phyloP scores from a whole-genome alignment of 1,140 invertebrate genomes.

The Araneus ventricosus region DNA sequence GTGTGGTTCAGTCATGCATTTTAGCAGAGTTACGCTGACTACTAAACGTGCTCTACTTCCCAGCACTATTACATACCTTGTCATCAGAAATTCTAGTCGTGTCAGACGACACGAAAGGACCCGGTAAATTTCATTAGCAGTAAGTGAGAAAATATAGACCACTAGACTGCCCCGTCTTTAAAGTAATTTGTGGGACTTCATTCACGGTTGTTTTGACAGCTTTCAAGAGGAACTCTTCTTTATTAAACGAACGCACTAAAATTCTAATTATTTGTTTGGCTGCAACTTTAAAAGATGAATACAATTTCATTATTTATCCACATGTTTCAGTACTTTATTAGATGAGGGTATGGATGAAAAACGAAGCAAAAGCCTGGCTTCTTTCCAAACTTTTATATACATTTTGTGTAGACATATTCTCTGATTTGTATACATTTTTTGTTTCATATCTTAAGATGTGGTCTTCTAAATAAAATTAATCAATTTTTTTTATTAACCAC shows the following conservation, averaged over 20 bases:
- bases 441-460: not conserved
- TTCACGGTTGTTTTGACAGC: conserved; percentile 26
- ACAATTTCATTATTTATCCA: not conserved
- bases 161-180: not conserved
- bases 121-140: conserved; percentile 20
- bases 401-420: not conserved
- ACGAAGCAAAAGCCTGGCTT: not conserved
- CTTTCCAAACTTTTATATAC: not conserved
- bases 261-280: not conserved
- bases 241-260: not conserved
- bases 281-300: not conserved
- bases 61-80: not conserved
- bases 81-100: conserved; percentile 5
- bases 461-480: not conserved
- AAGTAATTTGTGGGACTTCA: not conserved
- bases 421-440: not conserved
- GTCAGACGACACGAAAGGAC: not conserved
- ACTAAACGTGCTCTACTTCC: not conserved
- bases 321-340: not conserved
- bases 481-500: not conserved
- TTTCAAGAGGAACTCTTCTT: not conserved
- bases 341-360: not conserved
- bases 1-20: not conserved
- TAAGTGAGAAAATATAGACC: conserved; percentile 17
- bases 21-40: not conserved